Base-by-base conservation (phyloP, 2,888 invertebrate species). In the Netelia fuscicornis region DNA sequence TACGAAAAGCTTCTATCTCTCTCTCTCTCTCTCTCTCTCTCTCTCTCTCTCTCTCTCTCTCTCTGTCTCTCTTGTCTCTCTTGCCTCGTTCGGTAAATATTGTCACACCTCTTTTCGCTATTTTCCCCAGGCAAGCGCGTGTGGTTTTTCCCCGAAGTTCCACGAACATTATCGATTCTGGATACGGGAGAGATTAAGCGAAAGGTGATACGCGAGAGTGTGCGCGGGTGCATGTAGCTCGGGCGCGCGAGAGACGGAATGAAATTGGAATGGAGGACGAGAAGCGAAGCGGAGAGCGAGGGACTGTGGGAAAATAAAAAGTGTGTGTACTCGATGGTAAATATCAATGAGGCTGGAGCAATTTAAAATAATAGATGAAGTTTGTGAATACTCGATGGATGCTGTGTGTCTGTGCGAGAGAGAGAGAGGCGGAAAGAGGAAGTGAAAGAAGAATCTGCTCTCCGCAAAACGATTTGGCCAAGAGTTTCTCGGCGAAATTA, bases 31-130 rank as follows among this genome's bases (percentile, higher is more conserved):
- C 65, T 65, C n/a, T 52, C 23, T 25, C n/a, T n/a, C n/a, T 54
- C 54, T 17, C 30, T 30, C 3, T 30, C 30, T 30, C 30, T 30
- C 3, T 30, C 30, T 30, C 30, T 30, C 30, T 30, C 30, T 30
- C 30, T 30, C 30, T 30, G 5, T 62, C 65, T 65, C n/a, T 52
- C 23, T 64, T 17, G 30, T 25, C n/a, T n/a, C n/a, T n/a, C 54
- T 17, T 13, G 65, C 72, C 62, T 71, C 77, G 30, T 72, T 80
- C 75, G 85, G 74, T 86, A 87, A 88, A 89, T 88, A 89, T 89
- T 89, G 89, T 87, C 88, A 84, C 86, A 84, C 85, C 81, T 87
- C 81, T 88, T 84, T 80, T 71, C 77, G 71, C 83, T 87, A 87
- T 88, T 76, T 70, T 78, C 8, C 52, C 56, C 42, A 25, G 70